Base-by-base conservation (phyloP, 1,140 invertebrate species). In the Sesamia nonagrioides region DNA sequence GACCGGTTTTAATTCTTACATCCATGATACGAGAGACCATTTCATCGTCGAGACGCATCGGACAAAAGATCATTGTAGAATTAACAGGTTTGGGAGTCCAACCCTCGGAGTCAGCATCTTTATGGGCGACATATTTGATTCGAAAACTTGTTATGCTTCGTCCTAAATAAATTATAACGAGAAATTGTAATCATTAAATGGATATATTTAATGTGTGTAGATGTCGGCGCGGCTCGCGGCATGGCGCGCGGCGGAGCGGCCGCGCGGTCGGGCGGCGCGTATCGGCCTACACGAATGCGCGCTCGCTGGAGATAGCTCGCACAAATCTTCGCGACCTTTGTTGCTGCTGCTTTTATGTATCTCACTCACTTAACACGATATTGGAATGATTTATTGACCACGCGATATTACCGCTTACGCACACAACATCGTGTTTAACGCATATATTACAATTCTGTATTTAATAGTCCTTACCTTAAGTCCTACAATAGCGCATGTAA, bases 111-210 rank as follows among this genome's bases (percentile, higher is more conserved):
- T 85, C 88, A 90, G 88, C 90, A 93, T 95, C 93, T 95, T 95
- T 95, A 95, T 94, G 92, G 92, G 91, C 92, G 93, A 95, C 93
- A 95, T 92, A 91, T 94, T 95, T 92, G 91, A 95, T 94, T 95
- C 93, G 90, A 93, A 94, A 94, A 94, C 93, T 94, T 94, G 93
- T 95, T 94, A 93, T 94, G 91, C 91, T 92, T 92, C 92, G 89
- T 90, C 90, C 89, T 92, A 91, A 94, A 94, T 95, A 95, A 93
- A 94, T 95, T 95, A 94, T 95, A 93, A 93, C 92, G 92, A 94
- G 92, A 93, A 92, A 95, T 95, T 93, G 92, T 94, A 93, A 94
- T 93, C 93, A 91, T 95, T 95, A 95, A 95, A 94, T 91, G 89
- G 89, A 93, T 94, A 92, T 93, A 94, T 93, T 93, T 92, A 91